Evolutionary conservation across 2,797 vertebrate genomes (phyloP).

Genomic region (Notoglanidium macrostoma): DNA sequence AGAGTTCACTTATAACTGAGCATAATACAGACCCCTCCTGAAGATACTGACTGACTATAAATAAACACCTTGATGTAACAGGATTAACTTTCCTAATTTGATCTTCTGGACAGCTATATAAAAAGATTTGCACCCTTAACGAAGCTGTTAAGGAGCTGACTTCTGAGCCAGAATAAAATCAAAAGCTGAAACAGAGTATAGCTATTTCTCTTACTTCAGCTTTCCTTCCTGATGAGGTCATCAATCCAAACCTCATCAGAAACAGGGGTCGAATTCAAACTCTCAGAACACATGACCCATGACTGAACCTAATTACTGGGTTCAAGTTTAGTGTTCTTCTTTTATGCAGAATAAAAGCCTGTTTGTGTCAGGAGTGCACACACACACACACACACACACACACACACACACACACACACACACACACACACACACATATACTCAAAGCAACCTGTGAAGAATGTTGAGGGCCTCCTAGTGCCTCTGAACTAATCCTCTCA

Average conservation of each 20-base stretch:
- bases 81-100: background rate
- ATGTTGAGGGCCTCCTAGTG: conserved; percentile 42
- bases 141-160: background rate
- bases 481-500: conserved; percentile 41
- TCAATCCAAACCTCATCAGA: background rate
- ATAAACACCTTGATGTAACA: background rate
- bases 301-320: background rate
- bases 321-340: conserved; percentile 4
- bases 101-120: conserved; percentile 8
- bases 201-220: background rate
- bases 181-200: background rate
- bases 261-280: conserved; percentile 6
- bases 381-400: conserved; percentile 17
- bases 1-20: background rate
- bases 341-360: conserved; percentile 4
- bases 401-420: conserved; percentile 19
- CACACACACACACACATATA: conserved; percentile 3
- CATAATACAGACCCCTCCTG: background rate
- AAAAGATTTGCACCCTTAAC: background rate
- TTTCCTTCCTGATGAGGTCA: background rate
- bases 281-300: background rate
- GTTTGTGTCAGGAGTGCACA: background rate
- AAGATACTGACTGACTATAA: background rate
- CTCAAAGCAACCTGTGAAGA: conserved; percentile 32
- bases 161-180: conserved; percentile 15